These are phyloP conservation scores for Euglossa dilemma DNA, from an alignment of 1,140 invertebrate genomes.

Conservation along the genomic window DNA sequence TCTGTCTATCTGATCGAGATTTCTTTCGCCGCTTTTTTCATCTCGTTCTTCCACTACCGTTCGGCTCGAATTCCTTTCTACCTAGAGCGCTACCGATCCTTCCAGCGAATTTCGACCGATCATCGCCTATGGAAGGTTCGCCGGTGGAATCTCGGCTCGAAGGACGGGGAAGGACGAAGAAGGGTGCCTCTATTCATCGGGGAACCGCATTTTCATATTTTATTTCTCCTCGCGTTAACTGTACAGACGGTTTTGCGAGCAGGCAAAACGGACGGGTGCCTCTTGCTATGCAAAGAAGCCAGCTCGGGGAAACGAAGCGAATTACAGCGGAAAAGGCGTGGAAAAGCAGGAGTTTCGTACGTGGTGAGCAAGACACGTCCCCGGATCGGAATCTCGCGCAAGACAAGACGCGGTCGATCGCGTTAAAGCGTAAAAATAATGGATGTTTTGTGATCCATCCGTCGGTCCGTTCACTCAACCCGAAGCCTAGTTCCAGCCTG, in stretches of 20 bases:
- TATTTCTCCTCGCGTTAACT: too few relatives aligned
- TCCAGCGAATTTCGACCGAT: neutral
- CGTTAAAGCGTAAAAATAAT: conserved; percentile 42
- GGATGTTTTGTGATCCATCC: conserved; percentile 37
- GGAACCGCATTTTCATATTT: too few relatives aligned
- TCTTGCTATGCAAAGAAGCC: too few relatives aligned
- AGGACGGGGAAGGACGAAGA: too few relatives aligned
- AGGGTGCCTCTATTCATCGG: too few relatives aligned
- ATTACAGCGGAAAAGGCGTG: neutral
- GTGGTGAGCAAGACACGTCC: neutral
- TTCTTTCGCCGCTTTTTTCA: conserved; percentile 1
- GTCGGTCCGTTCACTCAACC: conserved; percentile 25
- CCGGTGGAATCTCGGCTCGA: too few relatives aligned
- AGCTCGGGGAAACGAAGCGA: neutral
- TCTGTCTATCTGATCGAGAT: conserved; percentile 21
- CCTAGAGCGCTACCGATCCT: neutral
- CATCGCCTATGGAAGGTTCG: neutral
- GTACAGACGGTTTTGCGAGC: too few relatives aligned
- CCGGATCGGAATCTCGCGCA: conserved; percentile 21
- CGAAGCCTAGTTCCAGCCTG: conserved; percentile 28
- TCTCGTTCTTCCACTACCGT: neutral
- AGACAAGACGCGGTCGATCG: conserved; percentile 37
- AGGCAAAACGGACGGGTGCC: too few relatives aligned
- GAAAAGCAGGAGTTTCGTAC: neutral
- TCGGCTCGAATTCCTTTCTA: conserved; percentile 31